These are phyloP conservation scores for Tholera decimalis DNA, from an alignment of 2,888 invertebrate species.

Conservation along the genomic window DNA sequence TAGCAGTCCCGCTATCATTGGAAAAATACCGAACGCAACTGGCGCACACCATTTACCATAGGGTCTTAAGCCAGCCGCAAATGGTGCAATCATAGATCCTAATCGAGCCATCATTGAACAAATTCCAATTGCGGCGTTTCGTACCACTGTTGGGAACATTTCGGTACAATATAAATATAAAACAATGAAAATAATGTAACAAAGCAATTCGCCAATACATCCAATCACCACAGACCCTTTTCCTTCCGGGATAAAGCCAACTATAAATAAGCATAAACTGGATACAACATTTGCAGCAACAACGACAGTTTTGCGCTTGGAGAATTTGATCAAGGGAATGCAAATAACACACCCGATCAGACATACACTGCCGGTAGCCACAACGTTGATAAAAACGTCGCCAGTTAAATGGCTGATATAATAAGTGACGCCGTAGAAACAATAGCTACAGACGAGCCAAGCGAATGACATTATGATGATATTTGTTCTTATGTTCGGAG, in stretches of 20 bases:
- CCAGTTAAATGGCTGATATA: slow-evolving; percentile 95
- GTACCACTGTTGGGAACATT: slow-evolving; percentile 96
- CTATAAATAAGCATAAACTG: slow-evolving; percentile 91
- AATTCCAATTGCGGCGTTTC: slow-evolving; percentile 96
- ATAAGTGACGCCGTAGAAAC: slow-evolving; percentile 94
- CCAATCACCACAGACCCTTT: slow-evolving; percentile 91
- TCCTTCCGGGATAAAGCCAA: slow-evolving; percentile 91
- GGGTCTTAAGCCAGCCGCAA: slow-evolving; percentile 92
- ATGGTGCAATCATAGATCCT: slow-evolving; percentile 96
- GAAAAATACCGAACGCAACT: slow-evolving; percentile 93
- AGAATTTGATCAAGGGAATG: slow-evolving; percentile 92
- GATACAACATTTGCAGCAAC: slow-evolving; percentile 91
- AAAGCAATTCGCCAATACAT: slow-evolving; percentile 94
- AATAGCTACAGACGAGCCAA: slow-evolving; percentile 95
- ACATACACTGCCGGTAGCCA: slow-evolving; percentile 93
- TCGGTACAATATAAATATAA: slow-evolving; percentile 96
- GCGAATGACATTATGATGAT: slow-evolving; percentile 93
- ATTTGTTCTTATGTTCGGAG: slow-evolving; percentile 93
- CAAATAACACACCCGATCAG: slow-evolving; percentile 91
- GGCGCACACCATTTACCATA: slow-evolving; percentile 93
- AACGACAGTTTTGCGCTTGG: slow-evolving; percentile 92
- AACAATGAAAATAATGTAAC: slow-evolving; percentile 95
- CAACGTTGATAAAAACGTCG: slow-evolving; percentile 95
- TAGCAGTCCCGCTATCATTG: slow-evolving; percentile 92
- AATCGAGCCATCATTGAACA: slow-evolving; percentile 96